Evolutionary conservation across 2,888 invertebrate genomes (phyloP).

Genomic region (Eristalinus sepulchralis): DNA sequence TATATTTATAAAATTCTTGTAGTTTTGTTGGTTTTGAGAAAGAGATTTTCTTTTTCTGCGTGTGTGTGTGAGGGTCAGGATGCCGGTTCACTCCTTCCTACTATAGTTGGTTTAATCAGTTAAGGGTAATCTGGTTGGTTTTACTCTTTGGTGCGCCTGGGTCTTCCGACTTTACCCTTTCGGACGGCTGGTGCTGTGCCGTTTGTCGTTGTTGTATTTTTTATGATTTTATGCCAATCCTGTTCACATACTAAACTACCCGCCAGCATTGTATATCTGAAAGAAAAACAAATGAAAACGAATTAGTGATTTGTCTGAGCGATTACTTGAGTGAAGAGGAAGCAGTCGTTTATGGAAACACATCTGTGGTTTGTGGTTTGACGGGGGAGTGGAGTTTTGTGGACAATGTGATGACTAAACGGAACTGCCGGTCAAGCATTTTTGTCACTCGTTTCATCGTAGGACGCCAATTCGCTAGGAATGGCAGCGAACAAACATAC

Average conservation of each 20-base stretch:
- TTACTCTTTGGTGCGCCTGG: slow-evolving; percentile 95
- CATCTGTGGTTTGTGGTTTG: background rate
- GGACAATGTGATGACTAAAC: background rate
- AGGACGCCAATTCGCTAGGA: no score
- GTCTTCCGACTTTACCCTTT: slow-evolving; percentile 92
- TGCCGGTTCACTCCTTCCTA: slow-evolving; percentile 15
- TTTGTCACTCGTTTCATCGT: no score
- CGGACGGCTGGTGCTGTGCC: slow-evolving; percentile 87
- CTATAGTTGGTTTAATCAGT: slow-evolving; percentile 16
- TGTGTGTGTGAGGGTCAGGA: slow-evolving; percentile 32
- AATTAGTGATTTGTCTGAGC: background rate
- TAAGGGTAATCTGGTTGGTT: slow-evolving; percentile 23
- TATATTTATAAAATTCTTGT: slow-evolving; percentile 58
- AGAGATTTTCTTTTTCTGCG: slow-evolving; percentile 12
- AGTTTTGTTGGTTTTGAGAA: slow-evolving; percentile 13
- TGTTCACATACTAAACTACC: slow-evolving; percentile 96
- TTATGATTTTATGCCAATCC: slow-evolving; percentile 96
- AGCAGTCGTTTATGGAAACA: background rate
- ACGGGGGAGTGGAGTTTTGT: background rate
- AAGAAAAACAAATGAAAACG: slow-evolving; percentile 51
- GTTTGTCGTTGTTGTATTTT: slow-evolving; percentile 84
- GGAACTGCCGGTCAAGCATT: no score
- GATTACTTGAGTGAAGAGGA: background rate
- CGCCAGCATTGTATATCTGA: slow-evolving; percentile 93
- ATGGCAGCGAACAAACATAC: no score